A percentile compares a stretch with the other conserved stretches of the same genome.
These are phyloP conservation scores for Lagopus leucura DNA, from an alignment of 2,113 vertebrate genomes.

Conservation along the genomic window DNA sequence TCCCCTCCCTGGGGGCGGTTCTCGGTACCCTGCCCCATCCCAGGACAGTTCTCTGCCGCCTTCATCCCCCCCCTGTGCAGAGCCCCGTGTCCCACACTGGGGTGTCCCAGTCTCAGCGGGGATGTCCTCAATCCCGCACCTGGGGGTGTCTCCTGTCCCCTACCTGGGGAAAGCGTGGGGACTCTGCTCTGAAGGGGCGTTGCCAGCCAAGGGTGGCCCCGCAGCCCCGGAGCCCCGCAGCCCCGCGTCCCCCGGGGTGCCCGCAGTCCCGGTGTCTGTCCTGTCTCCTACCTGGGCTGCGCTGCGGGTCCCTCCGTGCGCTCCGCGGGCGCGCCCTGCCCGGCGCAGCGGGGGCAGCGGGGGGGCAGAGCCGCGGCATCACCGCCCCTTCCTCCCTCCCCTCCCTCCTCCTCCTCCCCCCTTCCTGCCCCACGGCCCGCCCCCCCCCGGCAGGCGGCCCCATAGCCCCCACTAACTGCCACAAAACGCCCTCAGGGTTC, in stretches of 20 bases:
- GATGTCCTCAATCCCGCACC: neutral
- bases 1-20: neutral
- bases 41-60: neutral
- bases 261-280: neutral
- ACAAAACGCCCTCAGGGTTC: neutral
- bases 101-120: neutral
- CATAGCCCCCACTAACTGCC: no score
- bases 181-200: neutral
- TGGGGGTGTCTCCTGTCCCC: fast-evolving
- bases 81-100: neutral
- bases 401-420: neutral
- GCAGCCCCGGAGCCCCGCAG: neutral
- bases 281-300: neutral
- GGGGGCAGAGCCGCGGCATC: constrained; percentile 57
- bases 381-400: constrained; percentile 52
- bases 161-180: neutral
- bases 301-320: neutral
- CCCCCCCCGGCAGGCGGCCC: neutral
- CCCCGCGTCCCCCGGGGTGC: neutral
- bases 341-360: constrained; percentile 9
- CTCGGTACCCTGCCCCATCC: neutral
- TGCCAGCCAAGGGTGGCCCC: neutral
- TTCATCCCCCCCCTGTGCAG: neutral
- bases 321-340: neutral
- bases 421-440: neutral